A percentile compares a stretch with the other conserved stretches of the same genome.
Conservation (phyloP, 30 jellyfish, hydroid and myxozoan species). For the Turritopsis rubra region DNA sequence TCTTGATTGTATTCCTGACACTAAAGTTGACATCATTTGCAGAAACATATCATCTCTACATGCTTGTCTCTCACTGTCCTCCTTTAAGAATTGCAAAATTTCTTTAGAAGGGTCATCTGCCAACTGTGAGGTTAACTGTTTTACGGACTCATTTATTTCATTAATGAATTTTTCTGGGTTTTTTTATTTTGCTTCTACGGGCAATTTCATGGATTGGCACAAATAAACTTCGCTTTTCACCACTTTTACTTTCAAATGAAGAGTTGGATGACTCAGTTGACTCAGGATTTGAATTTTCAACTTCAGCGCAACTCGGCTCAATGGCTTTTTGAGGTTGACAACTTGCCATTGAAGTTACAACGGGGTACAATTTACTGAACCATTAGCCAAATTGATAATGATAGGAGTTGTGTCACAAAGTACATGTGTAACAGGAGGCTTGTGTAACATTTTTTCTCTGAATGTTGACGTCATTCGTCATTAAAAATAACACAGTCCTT, state of each 20-base stretch:
- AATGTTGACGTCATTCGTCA: too few relatives aligned
- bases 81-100: not conserved
- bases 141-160: not conserved
- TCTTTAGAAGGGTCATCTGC: not conserved
- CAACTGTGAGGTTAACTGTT: not conserved
- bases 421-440: too few relatives aligned
- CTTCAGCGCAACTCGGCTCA: not conserved
- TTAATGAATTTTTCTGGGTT: not conserved
- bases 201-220: not conserved
- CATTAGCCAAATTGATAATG: not conserved
- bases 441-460: too few relatives aligned
- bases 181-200: not conserved
- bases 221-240: not conserved
- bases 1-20: not conserved
- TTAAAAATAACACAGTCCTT: too few relatives aligned
- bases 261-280: not conserved
- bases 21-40: too few relatives aligned
- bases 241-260: not conserved
- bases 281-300: not conserved
- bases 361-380: not conserved
- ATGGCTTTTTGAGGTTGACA: not conserved
- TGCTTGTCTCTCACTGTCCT: not conserved
- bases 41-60: too few relatives aligned
- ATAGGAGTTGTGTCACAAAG: too few relatives aligned
- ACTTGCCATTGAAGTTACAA: not conserved